phyloP scores from a whole-genome alignment of 2,888 invertebrate species.

The Sturmia bella region DNA sequence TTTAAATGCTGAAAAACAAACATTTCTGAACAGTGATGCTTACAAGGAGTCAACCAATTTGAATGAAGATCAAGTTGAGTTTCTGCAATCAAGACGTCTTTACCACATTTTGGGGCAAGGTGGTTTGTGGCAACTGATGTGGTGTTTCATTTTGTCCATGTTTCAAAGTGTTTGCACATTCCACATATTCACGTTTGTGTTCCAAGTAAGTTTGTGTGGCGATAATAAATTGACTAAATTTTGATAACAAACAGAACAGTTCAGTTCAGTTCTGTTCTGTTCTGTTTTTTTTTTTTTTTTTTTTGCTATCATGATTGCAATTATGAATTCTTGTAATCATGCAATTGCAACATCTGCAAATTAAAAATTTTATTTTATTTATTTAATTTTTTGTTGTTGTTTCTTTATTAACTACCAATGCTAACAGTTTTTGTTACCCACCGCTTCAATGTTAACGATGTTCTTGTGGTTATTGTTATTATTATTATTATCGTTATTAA shows the following conservation, averaged over 20 bases:
- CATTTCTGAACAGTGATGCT: constrained; percentile 43
- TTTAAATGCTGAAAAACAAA: constrained; percentile 20
- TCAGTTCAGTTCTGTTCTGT: too few relatives aligned
- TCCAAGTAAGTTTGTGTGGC: constrained; percentile 77
- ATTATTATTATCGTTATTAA: too few relatives aligned
- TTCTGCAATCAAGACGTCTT: constrained; percentile 72
- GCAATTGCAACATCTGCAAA: constrained; percentile 27
- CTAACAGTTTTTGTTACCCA: not conserved
- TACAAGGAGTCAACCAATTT: constrained; percentile 37
- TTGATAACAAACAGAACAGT: not conserved
- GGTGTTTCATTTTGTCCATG: constrained; percentile 84
- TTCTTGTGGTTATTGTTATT: constrained; percentile 15
- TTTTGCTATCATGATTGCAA: constrained; percentile 6
- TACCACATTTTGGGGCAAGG: constrained; percentile 82
- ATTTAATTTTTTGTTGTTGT: constrained; percentile 1
- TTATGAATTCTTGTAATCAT: constrained; percentile 38
- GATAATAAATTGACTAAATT: constrained; percentile 9
- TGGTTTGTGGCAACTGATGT: constrained; percentile 84
- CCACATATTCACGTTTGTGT: constrained; percentile 85
- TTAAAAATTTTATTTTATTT: too few relatives aligned
- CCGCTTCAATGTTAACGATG: constrained; percentile 35
- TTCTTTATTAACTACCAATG: not conserved
- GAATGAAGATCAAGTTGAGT: constrained; percentile 70
- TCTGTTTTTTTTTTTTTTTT: too few relatives aligned
- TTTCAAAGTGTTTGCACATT: constrained; percentile 85